Evolutionary conservation across 2,113 vertebrate genomes (phyloP).

Genomic region (Gasterosteus aculeatus): DNA sequence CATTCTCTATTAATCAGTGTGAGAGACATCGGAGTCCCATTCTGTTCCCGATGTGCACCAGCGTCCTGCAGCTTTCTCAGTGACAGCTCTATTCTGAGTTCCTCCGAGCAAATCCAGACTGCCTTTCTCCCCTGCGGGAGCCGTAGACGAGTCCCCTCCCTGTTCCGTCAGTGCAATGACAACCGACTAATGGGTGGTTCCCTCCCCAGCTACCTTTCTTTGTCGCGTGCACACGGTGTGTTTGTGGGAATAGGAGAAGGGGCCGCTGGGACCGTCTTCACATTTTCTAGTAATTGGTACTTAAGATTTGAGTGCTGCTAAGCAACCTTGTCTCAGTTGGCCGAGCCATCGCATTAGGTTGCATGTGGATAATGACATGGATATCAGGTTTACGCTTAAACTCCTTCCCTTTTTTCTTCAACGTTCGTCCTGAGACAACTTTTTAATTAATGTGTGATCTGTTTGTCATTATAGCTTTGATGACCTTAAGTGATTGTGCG

Average conservation of each 20-base stretch:
- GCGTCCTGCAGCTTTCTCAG: constrained; percentile 52
- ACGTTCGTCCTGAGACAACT: neutral
- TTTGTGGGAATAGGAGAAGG: constrained; percentile 39
- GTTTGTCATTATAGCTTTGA: neutral
- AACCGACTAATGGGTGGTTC: constrained; percentile 29
- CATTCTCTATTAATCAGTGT: constrained; percentile 59
- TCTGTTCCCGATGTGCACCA: constrained; percentile 42
- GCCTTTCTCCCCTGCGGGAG: constrained; percentile 3
- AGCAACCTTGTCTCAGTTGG: constrained; percentile 37
- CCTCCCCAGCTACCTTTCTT: constrained; percentile 23
- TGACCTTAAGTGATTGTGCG: neutral
- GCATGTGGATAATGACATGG: constrained; percentile 10
- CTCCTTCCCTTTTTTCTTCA: neutral
- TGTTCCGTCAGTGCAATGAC: constrained; percentile 23
- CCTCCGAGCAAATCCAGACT: constrained; percentile 28
- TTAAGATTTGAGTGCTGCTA: constrained; percentile 42
- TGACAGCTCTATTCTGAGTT: constrained; percentile 64
- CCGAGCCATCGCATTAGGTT: constrained; percentile 17
- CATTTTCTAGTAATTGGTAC: constrained; percentile 51
- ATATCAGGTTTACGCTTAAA: constrained; percentile 7
- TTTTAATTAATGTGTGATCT: neutral
- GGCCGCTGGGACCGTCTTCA: constrained; percentile 29
- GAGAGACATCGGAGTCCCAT: constrained; percentile 27
- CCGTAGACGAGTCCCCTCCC: constrained; percentile 20
- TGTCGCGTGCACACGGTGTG: constrained; percentile 4